Evolutionary conservation across 2,888 invertebrate genomes (phyloP).

Genomic region (Beris chalybata): DNA sequence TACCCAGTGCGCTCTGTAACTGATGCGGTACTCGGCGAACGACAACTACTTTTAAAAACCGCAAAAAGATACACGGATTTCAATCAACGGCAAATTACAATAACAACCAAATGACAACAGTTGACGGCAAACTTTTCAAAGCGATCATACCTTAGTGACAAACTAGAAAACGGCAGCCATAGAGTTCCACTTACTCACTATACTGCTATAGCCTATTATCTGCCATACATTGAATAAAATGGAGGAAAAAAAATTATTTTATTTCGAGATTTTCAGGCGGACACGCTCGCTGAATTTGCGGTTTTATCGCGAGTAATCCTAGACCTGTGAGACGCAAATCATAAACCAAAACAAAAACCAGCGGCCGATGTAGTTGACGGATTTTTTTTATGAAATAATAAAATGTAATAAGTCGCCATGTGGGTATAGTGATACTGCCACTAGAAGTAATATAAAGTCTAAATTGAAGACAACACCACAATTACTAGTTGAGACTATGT

Average conservation of each 20-base stretch:
- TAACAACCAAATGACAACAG: neutral
- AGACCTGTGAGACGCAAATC: constrained; percentile 47
- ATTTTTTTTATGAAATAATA: constrained; percentile 17
- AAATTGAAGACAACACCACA: too few species aligned
- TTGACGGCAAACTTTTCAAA: constrained; percentile 8
- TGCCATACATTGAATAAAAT: constrained; percentile 1
- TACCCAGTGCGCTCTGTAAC: neutral
- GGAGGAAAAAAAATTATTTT: constrained; percentile 25
- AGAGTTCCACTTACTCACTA: constrained; percentile 7
- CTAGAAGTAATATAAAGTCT: too few species aligned
- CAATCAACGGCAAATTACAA: too few species aligned
- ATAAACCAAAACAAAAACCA: constrained; percentile 37
- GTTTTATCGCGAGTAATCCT: constrained; percentile 48
- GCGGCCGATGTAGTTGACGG: constrained; percentile 31
- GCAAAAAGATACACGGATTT: too few species aligned
- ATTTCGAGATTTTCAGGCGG: constrained; percentile 45
- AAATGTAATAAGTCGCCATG: neutral
- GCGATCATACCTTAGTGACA: constrained; percentile 3
- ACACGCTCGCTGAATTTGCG: constrained; percentile 53
- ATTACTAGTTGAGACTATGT: too few species aligned
- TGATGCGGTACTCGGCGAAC: too few species aligned
- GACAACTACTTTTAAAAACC: too few species aligned
- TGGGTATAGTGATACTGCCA: neutral
- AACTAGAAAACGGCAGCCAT: constrained; percentile 22
- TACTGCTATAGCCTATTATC: neutral